These are phyloP conservation scores for Pissodes strobi DNA, from an alignment of 1,140 invertebrate species.

Conservation along the genomic window DNA sequence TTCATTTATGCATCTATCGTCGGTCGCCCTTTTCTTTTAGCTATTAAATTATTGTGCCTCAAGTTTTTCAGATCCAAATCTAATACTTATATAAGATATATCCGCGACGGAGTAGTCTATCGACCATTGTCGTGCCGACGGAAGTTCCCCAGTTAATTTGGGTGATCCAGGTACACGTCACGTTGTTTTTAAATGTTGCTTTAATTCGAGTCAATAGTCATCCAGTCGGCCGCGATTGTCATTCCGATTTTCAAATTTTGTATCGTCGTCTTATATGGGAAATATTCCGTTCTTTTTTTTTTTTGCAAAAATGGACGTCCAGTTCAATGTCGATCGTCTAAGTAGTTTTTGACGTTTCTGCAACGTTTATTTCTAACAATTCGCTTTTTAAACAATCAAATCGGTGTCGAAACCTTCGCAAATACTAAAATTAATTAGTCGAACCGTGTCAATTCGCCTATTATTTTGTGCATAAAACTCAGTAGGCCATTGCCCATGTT, in stretches of 20 bases:
- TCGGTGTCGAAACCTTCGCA: conserved; percentile 1
- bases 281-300: background rate
- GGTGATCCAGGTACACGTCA: conserved; percentile 34
- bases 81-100: conserved; percentile 30
- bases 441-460: background rate
- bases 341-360: conserved; percentile 10
- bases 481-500: conserved; percentile 6
- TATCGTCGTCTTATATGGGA: background rate
- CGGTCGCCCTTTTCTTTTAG: conserved; percentile 41
- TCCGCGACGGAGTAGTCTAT: conserved; percentile 5
- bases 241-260: background rate
- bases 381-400: conserved; percentile 2
- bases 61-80: conserved; percentile 8
- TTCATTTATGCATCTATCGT: conserved; percentile 40
- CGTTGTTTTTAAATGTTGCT: conserved; percentile 28
- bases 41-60: no score
- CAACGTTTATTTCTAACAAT: conserved; percentile 1
- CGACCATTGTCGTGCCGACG: conserved; percentile 25
- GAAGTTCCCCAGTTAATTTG: conserved; percentile 27
- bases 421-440: background rate
- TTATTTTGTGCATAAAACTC: conserved; percentile 1
- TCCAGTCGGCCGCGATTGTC: background rate
- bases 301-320: conserved; percentile 18
- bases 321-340: conserved; percentile 14
- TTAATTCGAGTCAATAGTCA: conserved; percentile 31